Evolutionary conservation across 2,888 invertebrate genomes (phyloP), one percentile per base, ranked within the genome.

Genomic region (Tuta absoluta): DNA sequence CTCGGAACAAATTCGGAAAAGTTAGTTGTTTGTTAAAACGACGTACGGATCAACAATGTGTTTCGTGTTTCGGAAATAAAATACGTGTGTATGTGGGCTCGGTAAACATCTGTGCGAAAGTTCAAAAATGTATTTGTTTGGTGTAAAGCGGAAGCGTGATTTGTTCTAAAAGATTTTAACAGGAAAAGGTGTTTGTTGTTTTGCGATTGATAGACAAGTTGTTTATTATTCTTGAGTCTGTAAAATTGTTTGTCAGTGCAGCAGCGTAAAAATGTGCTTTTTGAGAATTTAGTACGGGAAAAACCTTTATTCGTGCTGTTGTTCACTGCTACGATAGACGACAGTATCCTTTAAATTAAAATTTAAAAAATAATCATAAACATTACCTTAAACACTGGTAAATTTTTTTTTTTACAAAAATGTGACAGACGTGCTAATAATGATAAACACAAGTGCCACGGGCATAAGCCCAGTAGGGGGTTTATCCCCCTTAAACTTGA

Each of bases 401-500:
- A 24, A n/a, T 33, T 14, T 56, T 14, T 19, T n/a, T n/a, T 28
- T 10, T 10, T 17, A 21, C 5, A 56, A 49, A 49, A 49, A 61
- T 33, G 21, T 58, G 38, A 63, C 37, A 63, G 58, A 59, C 48
- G 19, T 19, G 63, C 48, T 33, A 1, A 56, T 10, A 17, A 56
- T 56, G 56, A 57, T 64, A 68, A 64, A 72, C 66, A 64, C 45
- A 45, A 61, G 66, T 65, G 63, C 72, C 61, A 38, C 77, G 76
- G 77, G 69, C 71, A 69, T 64, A 75, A 7, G 68, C 63, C 66
- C 71, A 21, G 61, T 75, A 4, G 66, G 69, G 59, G 69, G 70
- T 12, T 69, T 77, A 0, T 76, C 77, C 62, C 65, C 72, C 14
- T 68, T 77, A 0, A 77, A 77, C 62, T 64, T 73, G 5, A 53